phyloP scores from a whole-genome alignment of 2,888 invertebrate genomes.

The Sinohyriopsis cumingii region DNA sequence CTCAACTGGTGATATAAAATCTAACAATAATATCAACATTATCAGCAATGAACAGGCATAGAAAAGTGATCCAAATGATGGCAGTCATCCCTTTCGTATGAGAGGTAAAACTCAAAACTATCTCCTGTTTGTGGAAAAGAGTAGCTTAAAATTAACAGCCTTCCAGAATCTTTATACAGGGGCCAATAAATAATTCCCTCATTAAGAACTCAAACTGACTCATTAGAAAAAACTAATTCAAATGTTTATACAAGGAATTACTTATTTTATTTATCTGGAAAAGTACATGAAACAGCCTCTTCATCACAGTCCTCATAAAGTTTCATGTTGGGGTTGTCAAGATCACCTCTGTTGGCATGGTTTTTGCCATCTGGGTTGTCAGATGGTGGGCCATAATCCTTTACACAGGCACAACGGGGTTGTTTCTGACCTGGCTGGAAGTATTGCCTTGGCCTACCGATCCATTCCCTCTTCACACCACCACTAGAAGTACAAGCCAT shows the following conservation, averaged over 20 bases:
- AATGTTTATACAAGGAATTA: not conserved
- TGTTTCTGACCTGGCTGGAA: conserved; percentile 80
- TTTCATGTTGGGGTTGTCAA: conserved; percentile 73
- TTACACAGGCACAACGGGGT: conserved; percentile 88
- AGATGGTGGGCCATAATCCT: conserved; percentile 69
- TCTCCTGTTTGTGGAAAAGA: no score
- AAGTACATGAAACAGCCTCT: conserved; percentile 46
- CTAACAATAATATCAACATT: no score
- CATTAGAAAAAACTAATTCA: no score
- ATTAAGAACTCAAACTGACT: not conserved
- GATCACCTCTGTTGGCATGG: conserved; percentile 69
- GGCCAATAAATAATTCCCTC: no score
- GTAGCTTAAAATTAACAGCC: no score
- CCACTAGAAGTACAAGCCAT: conserved; percentile 80
- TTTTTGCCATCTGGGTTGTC: conserved; percentile 31
- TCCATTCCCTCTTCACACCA: conserved; percentile 88
- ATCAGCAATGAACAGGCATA: no score
- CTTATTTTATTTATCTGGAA: conserved; percentile 20
- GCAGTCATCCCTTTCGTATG: no score
- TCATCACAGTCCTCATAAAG: conserved; percentile 69
- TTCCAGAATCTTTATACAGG: no score
- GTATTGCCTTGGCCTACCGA: conserved; percentile 89
- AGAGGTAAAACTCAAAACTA: no score
- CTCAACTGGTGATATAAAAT: no score
- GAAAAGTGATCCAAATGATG: no score